A percentile compares a stretch with the other conserved stretches of the same genome.
phyloP scores from a whole-genome alignment of 2,888 invertebrate genomes.

The Pseudococcus jackbeardsleyi region DNA sequence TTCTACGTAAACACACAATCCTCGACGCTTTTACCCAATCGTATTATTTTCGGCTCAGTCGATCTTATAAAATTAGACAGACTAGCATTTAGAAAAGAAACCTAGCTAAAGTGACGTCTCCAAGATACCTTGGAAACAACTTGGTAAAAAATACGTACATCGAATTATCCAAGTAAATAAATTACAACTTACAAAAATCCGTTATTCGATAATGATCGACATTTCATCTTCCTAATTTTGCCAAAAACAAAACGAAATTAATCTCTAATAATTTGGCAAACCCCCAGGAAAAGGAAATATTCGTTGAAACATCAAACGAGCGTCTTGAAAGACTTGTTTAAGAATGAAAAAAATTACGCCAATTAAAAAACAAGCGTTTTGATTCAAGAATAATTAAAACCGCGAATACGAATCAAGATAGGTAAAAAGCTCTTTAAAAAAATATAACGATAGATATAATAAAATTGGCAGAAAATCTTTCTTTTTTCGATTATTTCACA shows the following conservation, averaged over 20 bases:
- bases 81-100: slow-evolving; percentile 40
- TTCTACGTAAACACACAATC: slow-evolving; percentile 8
- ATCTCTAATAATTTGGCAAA: not conserved
- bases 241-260: not conserved
- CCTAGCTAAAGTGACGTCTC: slow-evolving; percentile 11
- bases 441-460: not conserved
- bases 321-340: slow-evolving; percentile 17
- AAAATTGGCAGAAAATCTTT: not conserved
- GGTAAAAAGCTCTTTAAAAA: not conserved
- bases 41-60: slow-evolving; percentile 42
- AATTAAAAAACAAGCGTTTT: not conserved
- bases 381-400: not conserved
- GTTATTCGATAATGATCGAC: slow-evolving; percentile 10
- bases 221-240: not conserved
- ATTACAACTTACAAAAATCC: slow-evolving; percentile 5
- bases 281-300: not conserved
- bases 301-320: not conserved
- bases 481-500: not conserved
- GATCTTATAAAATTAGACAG: slow-evolving; percentile 34
- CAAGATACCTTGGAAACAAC: not conserved
- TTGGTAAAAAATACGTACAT: slow-evolving; percentile 14
- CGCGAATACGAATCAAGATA: slow-evolving; percentile 5
- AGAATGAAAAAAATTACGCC: not conserved
- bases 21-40: not conserved
- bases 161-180: not conserved